Conservation (phyloP, 2,113 vertebrate genomes). For the Chlorodrepanis virens region DNA sequence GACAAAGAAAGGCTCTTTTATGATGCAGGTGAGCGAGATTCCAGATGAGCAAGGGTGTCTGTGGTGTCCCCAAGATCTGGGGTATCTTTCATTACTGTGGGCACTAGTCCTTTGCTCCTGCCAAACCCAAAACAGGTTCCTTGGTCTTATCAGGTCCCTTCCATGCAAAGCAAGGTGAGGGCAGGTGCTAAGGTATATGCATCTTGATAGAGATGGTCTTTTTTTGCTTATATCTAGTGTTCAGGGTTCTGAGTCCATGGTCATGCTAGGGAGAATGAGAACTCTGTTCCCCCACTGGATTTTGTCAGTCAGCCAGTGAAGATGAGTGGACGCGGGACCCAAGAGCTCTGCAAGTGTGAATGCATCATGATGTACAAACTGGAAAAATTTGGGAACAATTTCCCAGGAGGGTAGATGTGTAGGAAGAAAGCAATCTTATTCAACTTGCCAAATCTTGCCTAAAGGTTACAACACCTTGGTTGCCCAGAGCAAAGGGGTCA, state of each 20-base stretch:
- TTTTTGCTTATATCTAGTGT: background rate
- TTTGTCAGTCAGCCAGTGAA: background rate
- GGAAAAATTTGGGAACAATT: background rate
- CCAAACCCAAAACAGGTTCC: background rate
- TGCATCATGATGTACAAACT: rapidly evolving
- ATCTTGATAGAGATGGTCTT: rapidly evolving
- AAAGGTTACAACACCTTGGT: background rate
- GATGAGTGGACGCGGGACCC: rapidly evolving
- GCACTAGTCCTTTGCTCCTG: background rate
- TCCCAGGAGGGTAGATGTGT: background rate
- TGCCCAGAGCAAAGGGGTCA: background rate
- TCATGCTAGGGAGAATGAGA: background rate
- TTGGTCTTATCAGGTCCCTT: background rate
- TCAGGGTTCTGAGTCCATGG: background rate
- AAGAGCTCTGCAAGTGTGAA: background rate
- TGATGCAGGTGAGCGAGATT: background rate
- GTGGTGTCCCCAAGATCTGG: background rate
- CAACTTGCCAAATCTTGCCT: background rate
- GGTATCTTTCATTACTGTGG: background rate
- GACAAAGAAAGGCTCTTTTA: background rate
- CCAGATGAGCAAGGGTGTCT: background rate
- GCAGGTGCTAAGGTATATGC: rapidly evolving
- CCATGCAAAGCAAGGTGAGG: background rate
- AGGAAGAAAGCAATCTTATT: background rate
- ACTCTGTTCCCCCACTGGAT: rapidly evolving